phyloP scores from a whole-genome alignment of 2,797 vertebrate genomes.

The Anguilla pacifica region DNA sequence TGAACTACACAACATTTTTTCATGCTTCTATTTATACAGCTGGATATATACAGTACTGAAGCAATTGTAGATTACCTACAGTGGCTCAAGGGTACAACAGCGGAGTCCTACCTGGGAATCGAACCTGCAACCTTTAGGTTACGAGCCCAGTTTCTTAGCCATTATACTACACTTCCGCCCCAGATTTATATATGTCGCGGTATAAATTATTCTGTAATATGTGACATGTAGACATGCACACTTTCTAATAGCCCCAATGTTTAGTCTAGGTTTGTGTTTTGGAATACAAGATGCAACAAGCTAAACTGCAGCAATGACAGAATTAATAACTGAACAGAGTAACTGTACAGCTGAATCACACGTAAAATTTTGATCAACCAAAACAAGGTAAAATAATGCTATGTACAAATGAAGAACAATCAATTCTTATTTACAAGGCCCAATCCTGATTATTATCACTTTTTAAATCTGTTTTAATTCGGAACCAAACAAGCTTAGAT shows the following conservation, averaged over 20 bases:
- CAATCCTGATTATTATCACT: not conserved
- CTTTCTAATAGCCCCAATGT: not conserved
- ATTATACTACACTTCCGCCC: too few relatives aligned
- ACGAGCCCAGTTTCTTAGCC: too few relatives aligned
- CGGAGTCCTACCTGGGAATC: too few relatives aligned
- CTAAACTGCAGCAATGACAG: not conserved
- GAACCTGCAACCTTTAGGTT: too few relatives aligned
- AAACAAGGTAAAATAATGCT: too few relatives aligned
- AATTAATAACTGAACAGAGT: not conserved
- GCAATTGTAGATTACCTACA: too few relatives aligned
- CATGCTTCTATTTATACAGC: not conserved
- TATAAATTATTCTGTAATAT: not conserved
- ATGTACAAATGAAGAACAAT: not conserved
- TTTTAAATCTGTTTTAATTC: not conserved
- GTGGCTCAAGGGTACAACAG: too few relatives aligned
- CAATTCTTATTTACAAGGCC: not conserved
- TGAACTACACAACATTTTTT: not conserved
- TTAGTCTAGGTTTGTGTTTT: not conserved
- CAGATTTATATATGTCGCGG: not conserved
- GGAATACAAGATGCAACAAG: not conserved
- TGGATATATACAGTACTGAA: too few relatives aligned
- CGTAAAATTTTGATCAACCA: not conserved
- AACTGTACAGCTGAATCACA: not conserved
- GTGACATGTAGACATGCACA: not conserved
- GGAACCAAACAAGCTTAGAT: not conserved